Evolutionary conservation across 1,140 invertebrate species (phyloP).

Genomic region (Nautilus pompilius): DNA sequence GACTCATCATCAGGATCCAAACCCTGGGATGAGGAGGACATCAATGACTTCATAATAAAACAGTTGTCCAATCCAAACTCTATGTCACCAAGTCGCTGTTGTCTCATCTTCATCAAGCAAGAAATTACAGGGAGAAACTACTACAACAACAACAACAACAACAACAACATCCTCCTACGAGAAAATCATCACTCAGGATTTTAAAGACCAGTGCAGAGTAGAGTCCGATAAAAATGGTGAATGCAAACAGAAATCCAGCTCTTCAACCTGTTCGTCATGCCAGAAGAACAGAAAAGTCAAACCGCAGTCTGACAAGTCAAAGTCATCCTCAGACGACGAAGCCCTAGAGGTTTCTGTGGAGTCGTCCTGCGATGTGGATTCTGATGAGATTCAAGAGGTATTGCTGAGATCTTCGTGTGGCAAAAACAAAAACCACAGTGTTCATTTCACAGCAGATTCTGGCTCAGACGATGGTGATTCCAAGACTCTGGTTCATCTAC

Average conservation of each 20-base stretch:
- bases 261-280: neutral
- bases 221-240: neutral
- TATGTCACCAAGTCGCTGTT: neutral
- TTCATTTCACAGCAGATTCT: too few species aligned
- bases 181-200: neutral
- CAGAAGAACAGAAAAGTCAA: neutral
- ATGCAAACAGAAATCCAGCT: neutral
- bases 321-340: neutral
- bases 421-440: conserved; percentile 13
- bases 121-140: conserved; percentile 7
- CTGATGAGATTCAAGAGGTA: neutral
- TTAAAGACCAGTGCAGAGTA: neutral
- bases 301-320: neutral
- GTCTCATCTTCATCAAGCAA: neutral
- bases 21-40: conserved; percentile 12
- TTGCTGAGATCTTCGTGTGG: conserved; percentile 1
- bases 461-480: neutral
- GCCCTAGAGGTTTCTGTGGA: neutral
- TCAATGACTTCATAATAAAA: conserved; percentile 18
- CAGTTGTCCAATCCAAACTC: conserved; percentile 14
- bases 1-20: conserved; percentile 14
- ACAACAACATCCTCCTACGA: neutral
- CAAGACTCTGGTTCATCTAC: neutral
- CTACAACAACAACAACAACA: conserved; percentile 3
- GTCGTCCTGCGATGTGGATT: neutral